Conservation (phyloP, 92 coral and sea anemone species). For the Epizoanthus illoricatus region DNA sequence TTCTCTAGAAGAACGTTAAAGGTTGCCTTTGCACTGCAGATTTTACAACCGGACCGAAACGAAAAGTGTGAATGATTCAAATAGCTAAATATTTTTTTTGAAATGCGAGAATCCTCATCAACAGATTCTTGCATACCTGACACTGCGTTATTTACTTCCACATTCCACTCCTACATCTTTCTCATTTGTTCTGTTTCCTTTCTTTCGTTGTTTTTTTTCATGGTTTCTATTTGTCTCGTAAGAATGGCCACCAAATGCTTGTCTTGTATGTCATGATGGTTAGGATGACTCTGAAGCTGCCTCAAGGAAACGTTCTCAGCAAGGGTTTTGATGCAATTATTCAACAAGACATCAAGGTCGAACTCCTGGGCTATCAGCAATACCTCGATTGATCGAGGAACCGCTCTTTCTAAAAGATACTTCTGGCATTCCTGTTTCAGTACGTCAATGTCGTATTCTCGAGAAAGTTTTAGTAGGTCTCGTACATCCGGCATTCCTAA, state of each 20-base stretch:
- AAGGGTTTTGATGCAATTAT: neutral
- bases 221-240: neutral
- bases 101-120: too few species aligned
- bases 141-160: too few species aligned
- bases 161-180: too few species aligned
- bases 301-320: neutral
- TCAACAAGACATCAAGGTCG: neutral
- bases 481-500: neutral
- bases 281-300: neutral
- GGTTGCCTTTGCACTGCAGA: too few species aligned
- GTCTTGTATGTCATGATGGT: neutral
- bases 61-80: too few species aligned
- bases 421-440: neutral
- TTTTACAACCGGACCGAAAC: too few species aligned
- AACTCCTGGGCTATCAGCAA: slow-evolving; percentile 1
- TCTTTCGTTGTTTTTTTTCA: neutral
- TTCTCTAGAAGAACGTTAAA: too few species aligned
- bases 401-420: neutral
- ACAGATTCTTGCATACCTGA: too few species aligned
- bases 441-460: neutral
- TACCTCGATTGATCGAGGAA: neutral
- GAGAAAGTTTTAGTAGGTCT: neutral
- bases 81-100: too few species aligned
- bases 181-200: neutral
- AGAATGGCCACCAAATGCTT: slow-evolving; percentile 7